phyloP scores from a whole-genome alignment of 2,113 vertebrate species.

The Halcyon malimbica region DNA sequence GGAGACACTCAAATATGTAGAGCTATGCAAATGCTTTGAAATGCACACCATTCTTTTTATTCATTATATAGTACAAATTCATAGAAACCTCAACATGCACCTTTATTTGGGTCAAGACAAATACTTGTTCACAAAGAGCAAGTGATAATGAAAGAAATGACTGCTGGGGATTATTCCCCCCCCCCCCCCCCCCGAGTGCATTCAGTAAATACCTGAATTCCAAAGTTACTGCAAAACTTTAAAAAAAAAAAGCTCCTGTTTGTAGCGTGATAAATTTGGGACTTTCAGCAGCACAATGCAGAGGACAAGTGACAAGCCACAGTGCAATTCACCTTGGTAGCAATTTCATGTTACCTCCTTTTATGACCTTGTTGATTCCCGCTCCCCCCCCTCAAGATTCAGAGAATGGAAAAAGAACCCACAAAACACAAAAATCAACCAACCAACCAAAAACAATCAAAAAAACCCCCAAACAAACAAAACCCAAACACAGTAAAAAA shows the following conservation, averaged over 20 bases:
- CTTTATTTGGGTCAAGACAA: background rate
- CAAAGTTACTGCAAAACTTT: background rate
- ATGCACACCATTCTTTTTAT: background rate
- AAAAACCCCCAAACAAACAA: no score
- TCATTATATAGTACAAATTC: background rate
- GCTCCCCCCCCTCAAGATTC: background rate
- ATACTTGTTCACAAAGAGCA: background rate
- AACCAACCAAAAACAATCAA: no score
- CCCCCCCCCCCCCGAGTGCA: accelerated
- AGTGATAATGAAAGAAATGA: background rate
- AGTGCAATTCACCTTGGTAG: background rate
- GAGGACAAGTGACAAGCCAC: background rate
- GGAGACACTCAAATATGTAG: background rate
- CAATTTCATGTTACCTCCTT: background rate
- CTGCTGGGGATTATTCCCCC: background rate
- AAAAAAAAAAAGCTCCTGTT: background rate
- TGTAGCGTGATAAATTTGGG: background rate
- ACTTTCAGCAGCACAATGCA: background rate
- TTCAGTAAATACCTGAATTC: background rate
- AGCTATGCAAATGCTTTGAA: background rate
- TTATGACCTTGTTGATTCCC: background rate
- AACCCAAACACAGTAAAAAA: no score
- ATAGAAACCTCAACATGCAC: background rate
- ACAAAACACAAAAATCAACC: no score
- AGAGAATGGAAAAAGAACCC: background rate